These are phyloP conservation scores for Pheucticus melanocephalus DNA, from an alignment of 2,113 vertebrate species.

Conservation along the genomic window DNA sequence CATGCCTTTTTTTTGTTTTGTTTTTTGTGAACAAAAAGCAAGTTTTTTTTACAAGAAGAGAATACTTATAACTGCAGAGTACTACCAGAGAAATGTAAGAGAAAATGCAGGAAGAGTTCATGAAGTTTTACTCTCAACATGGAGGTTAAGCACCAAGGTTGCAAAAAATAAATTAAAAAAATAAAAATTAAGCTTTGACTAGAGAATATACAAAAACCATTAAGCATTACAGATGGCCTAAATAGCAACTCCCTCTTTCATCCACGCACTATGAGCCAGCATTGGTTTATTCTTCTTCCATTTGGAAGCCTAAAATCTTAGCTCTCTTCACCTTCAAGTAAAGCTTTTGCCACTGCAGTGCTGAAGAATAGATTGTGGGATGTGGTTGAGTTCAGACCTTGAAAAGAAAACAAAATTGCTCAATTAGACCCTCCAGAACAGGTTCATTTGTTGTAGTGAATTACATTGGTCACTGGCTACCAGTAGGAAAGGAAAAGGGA, in stretches of 20 bases:
- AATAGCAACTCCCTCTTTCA: neutral
- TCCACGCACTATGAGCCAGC: neutral
- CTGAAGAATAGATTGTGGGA: constrained; percentile 15
- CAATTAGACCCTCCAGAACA: constrained; percentile 54
- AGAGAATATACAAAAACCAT: neutral
- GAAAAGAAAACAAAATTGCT: constrained; percentile 62
- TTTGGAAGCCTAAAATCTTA: neutral
- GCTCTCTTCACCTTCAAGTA: neutral
- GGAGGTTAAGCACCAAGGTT: neutral
- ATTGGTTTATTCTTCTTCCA: constrained; percentile 13
- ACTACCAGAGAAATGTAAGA: neutral
- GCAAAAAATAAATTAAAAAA: neutral
- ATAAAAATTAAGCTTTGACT: neutral
- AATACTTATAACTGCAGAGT: neutral
- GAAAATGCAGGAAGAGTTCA: neutral
- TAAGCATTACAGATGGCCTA: neutral
- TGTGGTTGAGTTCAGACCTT: constrained; percentile 36
- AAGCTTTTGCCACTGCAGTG: neutral
- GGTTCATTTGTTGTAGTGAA: constrained; percentile 64
- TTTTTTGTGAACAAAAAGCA: neutral
- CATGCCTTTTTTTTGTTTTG: neutral
- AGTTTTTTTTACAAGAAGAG: neutral
- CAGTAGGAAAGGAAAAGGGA: constrained; percentile 8
- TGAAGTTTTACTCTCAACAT: neutral
- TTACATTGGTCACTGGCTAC: constrained; percentile 44